Evolutionary conservation across 2,888 invertebrate species (phyloP).

Genomic region (Athalia rosae): DNA sequence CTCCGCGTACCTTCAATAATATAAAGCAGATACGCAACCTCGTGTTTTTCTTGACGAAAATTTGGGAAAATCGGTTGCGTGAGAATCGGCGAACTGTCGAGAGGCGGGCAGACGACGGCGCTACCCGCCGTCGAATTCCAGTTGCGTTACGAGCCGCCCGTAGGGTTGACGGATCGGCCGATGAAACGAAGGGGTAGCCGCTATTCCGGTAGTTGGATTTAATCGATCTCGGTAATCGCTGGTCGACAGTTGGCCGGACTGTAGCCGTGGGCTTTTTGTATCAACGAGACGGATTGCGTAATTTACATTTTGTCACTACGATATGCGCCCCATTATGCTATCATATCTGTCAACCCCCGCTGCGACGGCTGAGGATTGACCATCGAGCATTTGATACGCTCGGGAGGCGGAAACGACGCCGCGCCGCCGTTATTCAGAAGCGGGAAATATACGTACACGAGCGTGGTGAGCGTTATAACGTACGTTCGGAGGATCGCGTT

Average conservation of each 20-base stretch:
- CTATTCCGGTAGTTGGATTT: slow-evolving; percentile 66
- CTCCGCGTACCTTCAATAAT: no score
- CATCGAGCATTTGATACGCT: not conserved
- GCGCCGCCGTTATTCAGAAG: no score
- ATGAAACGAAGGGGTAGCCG: slow-evolving; percentile 71
- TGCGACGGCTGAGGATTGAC: slow-evolving; percentile 20
- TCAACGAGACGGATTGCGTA: slow-evolving; percentile 72
- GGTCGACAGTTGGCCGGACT: slow-evolving; percentile 72
- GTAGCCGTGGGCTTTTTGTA: slow-evolving; percentile 67
- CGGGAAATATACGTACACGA: no score
- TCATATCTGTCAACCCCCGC: slow-evolving; percentile 71
- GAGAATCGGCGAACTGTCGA: slow-evolving; percentile 32
- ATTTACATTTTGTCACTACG: slow-evolving; percentile 74
- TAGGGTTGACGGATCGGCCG: slow-evolving; percentile 71
- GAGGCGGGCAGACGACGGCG: not conserved
- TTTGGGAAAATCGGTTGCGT: slow-evolving; percentile 45
- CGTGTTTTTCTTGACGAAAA: slow-evolving; percentile 31
- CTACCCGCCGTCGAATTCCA: slow-evolving; percentile 8
- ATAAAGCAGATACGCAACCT: slow-evolving; percentile 18
- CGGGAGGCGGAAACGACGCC: not conserved
- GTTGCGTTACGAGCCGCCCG: slow-evolving; percentile 53
- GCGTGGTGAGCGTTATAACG: no score
- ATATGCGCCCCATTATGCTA: slow-evolving; percentile 69
- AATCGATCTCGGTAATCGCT: slow-evolving; percentile 73
- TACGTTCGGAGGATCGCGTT: no score